Conservation (phyloP, 2,113 vertebrate species). For the Montifringilla adamsi region DNA sequence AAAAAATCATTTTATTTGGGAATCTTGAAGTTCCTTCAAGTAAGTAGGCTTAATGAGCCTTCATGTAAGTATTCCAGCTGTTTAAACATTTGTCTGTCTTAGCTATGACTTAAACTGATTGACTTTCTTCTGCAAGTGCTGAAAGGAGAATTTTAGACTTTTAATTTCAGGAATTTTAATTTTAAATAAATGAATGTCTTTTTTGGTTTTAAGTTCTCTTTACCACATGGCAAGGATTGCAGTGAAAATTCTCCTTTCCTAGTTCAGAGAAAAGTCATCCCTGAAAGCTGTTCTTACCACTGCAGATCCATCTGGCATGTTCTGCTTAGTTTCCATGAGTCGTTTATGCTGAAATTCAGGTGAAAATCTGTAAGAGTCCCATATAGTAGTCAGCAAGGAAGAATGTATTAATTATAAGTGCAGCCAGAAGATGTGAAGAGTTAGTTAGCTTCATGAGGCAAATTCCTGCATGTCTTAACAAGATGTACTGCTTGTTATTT, state of each 20-base stretch:
- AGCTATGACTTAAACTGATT: not conserved
- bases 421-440: not conserved
- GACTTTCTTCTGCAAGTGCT: not conserved
- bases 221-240: not conserved
- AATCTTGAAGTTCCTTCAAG: not conserved
- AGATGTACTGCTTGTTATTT: not conserved
- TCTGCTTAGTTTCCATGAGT: not conserved
- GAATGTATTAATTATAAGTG: not conserved
- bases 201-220: not conserved
- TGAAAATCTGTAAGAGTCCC: not conserved
- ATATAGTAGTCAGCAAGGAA: not conserved
- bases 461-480: not conserved
- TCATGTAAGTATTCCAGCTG: not conserved
- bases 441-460: not conserved
- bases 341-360: not conserved
- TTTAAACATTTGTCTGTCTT: not conserved
- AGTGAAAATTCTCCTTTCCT: not conserved
- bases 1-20: not conserved
- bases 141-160: not conserved
- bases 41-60: not conserved
- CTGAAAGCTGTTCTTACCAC: not conserved
- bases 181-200: not conserved
- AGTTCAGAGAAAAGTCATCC: not conserved
- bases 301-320: not conserved
- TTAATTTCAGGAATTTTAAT: not conserved